Base-by-base conservation (phyloP, 2,888 invertebrate genomes). In the Volucella inanis region DNA sequence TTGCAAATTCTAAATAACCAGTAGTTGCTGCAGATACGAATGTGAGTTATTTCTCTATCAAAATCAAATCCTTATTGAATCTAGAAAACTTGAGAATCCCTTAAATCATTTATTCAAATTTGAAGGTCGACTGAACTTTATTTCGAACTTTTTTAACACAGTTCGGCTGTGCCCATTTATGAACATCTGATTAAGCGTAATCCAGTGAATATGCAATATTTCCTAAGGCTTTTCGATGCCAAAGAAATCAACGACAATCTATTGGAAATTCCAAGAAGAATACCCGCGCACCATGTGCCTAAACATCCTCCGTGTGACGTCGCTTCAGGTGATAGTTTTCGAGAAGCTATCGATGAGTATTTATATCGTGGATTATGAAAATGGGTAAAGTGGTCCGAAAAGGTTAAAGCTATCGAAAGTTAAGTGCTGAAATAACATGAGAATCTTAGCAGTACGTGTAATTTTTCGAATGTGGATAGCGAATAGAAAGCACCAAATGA, bases 1-100 rank as follows among this genome's bases (percentile, higher is more conserved):
- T 96, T 99, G 90, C 99, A 99, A 93, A 99, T 99, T 90, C 93
- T 99, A 83, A 94, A 99, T 89, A 99, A 99, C 94, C 93, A 99
- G 87, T 99, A 99, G 1, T 92, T 99, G 89, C 93, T 99, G 88
- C 99, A 99, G 94, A 99, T 99, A 91, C 99, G 99, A 93, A 99
- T 99, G 98, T 94, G 99, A 87, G 99, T 93, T 99, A 89, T 93
- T 99, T 74, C 93, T 99, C 15, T 99, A 99, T 92, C 98, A 99
- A 93, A 98, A 98, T 92, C 95, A 98, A 95, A 98, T 99, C 71
- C 94, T 99, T 88, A 96, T 97, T 87, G 99, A 99, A 92, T 97
- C 98, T 0, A 97, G 97, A 31, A 96, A 97, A 90, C 94, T 95
- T 88, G 95, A 96, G 85, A 95, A 96, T 88, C 99, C 99, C 4